These are phyloP conservation scores for Tauraco erythrolophus DNA, from an alignment of 2,113 vertebrate genomes.

Conservation along the genomic window DNA sequence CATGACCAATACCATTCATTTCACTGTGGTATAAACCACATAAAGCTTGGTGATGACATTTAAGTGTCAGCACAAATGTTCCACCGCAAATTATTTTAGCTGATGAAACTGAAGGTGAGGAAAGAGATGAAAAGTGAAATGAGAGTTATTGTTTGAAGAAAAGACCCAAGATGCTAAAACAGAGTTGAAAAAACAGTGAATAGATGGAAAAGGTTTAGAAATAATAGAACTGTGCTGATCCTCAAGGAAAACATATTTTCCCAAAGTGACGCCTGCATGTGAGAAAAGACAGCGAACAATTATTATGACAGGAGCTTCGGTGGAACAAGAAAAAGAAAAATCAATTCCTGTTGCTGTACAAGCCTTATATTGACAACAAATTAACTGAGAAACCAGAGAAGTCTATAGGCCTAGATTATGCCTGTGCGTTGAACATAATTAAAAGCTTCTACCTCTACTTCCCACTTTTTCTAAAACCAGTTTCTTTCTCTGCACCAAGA, in stretches of 20 bases:
- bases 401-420: neutral
- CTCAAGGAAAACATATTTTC: neutral
- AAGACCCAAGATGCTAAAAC: neutral
- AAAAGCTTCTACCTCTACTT: constrained; percentile 2
- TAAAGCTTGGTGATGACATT: neutral
- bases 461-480: neutral
- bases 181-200: neutral
- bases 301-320: neutral
- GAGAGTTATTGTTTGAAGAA: neutral
- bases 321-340: neutral
- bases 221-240: neutral
- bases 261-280: neutral
- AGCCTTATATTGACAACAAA: neutral
- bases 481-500: neutral
- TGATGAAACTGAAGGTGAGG: neutral
- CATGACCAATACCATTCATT: neutral
- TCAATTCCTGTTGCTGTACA: neutral
- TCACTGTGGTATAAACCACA: neutral
- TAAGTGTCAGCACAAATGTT: neutral
- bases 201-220: neutral
- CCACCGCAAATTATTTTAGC: neutral
- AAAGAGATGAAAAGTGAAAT: neutral
- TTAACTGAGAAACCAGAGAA: neutral
- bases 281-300: neutral
- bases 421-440: neutral